phyloP scores from a whole-genome alignment of 2,797 vertebrate species.

The Rhabdophis nuchalis region DNA sequence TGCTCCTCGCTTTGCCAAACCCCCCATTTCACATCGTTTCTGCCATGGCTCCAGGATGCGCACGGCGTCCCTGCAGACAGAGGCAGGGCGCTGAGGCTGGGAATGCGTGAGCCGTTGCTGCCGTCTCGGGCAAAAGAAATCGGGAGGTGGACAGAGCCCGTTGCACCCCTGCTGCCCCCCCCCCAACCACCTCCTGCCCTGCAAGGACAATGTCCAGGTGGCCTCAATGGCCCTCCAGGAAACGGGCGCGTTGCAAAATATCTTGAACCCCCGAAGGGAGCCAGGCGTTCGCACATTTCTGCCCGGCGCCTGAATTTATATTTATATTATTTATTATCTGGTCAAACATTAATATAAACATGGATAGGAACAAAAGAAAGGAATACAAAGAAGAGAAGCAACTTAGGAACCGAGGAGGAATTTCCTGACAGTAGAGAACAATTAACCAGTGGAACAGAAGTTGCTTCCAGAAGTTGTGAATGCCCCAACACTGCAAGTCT shows the following conservation, averaged over 20 bases:
- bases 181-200: fast-evolving
- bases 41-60: not conserved
- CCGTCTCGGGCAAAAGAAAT: not conserved
- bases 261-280: not conserved
- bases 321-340: too few relatives aligned
- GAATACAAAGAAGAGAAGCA: too few relatives aligned
- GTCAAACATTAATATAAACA: too few relatives aligned
- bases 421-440: too few relatives aligned
- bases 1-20: not conserved
- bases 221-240: not conserved
- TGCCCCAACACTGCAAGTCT: too few relatives aligned
- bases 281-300: too few relatives aligned
- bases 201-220: not conserved
- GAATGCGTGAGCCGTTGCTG: not conserved
- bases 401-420: too few relatives aligned
- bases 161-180: not conserved
- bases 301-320: too few relatives aligned
- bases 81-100: not conserved
- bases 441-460: too few relatives aligned
- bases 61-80: not conserved
- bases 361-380: too few relatives aligned
- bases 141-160: not conserved
- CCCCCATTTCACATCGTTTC: not conserved
- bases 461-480: too few relatives aligned
- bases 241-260: not conserved